These are phyloP conservation scores for Cerceris rybyensis DNA, from an alignment of 2,888 invertebrate species.

Conservation along the genomic window DNA sequence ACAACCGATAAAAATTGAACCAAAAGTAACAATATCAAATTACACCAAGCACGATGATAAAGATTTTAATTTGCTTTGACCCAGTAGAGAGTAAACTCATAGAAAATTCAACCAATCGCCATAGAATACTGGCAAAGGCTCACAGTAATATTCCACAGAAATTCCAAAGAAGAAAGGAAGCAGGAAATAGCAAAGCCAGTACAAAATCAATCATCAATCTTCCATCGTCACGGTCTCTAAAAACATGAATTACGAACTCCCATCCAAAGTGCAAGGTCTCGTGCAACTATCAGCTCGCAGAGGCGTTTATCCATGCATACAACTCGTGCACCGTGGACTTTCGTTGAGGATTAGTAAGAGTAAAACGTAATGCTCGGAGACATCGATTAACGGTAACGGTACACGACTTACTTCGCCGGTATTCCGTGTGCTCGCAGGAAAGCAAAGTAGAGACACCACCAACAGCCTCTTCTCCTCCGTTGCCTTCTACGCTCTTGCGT, in stretches of 20 bases:
- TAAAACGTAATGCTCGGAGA: constrained; percentile 72
- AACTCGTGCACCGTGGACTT: constrained; percentile 45
- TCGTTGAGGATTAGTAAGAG: constrained; percentile 72
- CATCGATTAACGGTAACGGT: constrained; percentile 75
- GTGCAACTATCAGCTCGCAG: constrained; percentile 58
- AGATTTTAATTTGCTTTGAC: no score
- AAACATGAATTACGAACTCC: constrained; percentile 62
- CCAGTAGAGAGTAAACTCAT: no score
- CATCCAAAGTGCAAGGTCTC: constrained; percentile 47
- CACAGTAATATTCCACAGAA: background rate
- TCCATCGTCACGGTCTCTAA: constrained; percentile 34
- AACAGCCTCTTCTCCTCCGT: constrained; percentile 17
- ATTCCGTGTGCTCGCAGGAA: constrained; percentile 44
- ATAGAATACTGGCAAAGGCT: no score
- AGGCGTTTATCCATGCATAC: constrained; percentile 55
- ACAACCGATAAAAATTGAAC: no score
- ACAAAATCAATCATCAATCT: constrained; percentile 43
- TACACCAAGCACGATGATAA: no score
- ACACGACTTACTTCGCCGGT: constrained; percentile 69
- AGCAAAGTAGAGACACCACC: constrained; percentile 37
- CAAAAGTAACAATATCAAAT: no score
- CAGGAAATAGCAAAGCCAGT: constrained; percentile 3
- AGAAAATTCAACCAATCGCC: no score
- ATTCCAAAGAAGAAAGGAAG: constrained; percentile 2
- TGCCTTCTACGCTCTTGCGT: constrained; percentile 7